Conservation (phyloP, 2,888 invertebrate genomes). For the Acleris emargana region DNA sequence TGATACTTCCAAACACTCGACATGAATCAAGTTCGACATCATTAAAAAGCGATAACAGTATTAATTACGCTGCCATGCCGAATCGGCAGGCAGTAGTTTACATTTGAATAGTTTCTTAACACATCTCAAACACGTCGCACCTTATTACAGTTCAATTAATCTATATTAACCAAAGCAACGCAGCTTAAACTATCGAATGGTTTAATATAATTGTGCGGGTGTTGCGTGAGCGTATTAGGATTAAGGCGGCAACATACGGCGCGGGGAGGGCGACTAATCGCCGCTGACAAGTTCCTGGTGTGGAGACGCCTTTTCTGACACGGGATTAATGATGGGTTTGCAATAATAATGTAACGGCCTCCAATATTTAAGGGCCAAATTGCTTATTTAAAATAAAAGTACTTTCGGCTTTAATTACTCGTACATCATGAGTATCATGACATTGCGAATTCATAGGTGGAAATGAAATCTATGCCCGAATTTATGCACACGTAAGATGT, state of each 20-base stretch:
- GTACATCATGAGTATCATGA: too few species aligned
- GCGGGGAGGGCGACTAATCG: conserved; percentile 61
- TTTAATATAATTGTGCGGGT: conserved; percentile 68
- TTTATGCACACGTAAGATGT: too few species aligned
- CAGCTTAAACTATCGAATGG: conserved; percentile 54
- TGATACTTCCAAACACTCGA: neutral
- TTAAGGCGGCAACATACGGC: conserved; percentile 57
- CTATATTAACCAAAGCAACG: conserved; percentile 5
- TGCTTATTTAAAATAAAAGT: conserved; percentile 4
- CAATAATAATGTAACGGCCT: conserved; percentile 17
- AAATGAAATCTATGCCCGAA: too few species aligned
- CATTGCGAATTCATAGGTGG: too few species aligned
- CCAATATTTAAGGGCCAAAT: conserved; percentile 1
- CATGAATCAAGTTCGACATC: conserved; percentile 1
- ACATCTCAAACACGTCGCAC: neutral
- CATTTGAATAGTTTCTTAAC: too few species aligned
- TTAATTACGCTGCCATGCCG: too few species aligned
- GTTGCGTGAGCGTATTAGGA: conserved; percentile 64
- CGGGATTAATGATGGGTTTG: conserved; percentile 21
- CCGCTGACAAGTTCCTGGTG: conserved; percentile 68
- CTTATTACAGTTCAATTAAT: conserved; percentile 6
- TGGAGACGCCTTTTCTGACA: conserved; percentile 43
- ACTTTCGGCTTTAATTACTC: neutral
- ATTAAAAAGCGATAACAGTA: too few species aligned
- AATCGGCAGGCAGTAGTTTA: too few species aligned